Base-by-base conservation (phyloP, 1,140 invertebrate species). In the Lepidurus apus region DNA sequence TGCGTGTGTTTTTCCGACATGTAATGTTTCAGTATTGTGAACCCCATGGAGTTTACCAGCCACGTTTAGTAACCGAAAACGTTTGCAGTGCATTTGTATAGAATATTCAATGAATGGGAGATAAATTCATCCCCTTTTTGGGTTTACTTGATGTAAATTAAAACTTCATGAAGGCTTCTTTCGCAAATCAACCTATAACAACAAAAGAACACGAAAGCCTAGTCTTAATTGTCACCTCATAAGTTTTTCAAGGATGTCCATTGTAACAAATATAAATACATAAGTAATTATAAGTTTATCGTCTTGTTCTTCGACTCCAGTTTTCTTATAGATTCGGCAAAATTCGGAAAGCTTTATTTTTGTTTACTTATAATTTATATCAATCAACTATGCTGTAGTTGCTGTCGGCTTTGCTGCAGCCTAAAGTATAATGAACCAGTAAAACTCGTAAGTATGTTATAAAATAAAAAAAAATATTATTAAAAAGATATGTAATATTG, bases 71-170 rank as follows among this genome's bases (percentile, higher is more conserved):
- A 65, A 17, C 9, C 17, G 13, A 65, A 17, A 65, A 17, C 21
- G 53, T 13, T 65, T 65, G 53, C 53, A 65, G 53, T 65, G 53
- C 53, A 65, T 65, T 17, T 65, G 53, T 65, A 65, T 65, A 65
- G 53, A 65, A 65, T 11, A 1, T 21, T 65, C 47, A 13, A 13
- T 65, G 47, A 13, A 65, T 65, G 8, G 13, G 21, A 65, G 11
- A 65, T n/a, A 13, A 65, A 65, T n/a, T 47, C n/a, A 65, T 21
- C 47, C 53, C 21, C 17, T 65, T 65, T 65, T 65, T 65, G 53
- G 8, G 53, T 65, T 65, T 4, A 65, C 13, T 65, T 65, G 53
- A 65, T 65, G 53, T 13, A 65, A 65, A 65, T 65, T 65, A 65
- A 65, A 13, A 65, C 53, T 65, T 65, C 21, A 1, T 21, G 17